Evolutionary conservation across 1,140 invertebrate species (phyloP), one percentile per base, ranked within the genome.

Genomic region (Drosophila nannoptera): DNA sequence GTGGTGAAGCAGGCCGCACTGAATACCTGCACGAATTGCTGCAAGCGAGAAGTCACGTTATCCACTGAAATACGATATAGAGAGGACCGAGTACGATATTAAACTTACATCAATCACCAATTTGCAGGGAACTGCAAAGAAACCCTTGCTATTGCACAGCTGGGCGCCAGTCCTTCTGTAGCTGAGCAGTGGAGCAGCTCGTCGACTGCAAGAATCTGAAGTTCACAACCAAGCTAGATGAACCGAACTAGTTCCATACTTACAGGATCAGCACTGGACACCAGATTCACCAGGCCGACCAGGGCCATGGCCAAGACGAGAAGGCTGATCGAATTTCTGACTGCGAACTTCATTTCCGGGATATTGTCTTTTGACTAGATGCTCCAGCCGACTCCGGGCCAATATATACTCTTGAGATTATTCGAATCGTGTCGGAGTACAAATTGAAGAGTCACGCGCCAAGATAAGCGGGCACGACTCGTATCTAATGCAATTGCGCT

Each of bases 331-430:
- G 43, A 8, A 52, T 35, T 52, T 56, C 6, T 43, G 29, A 7
- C 4, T 7, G 11, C 11, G 5, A 63, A 36, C 14, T 52, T 16
- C 67, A 69, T 1, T 48, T 62, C 4, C 29, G 14, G 8, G 29
- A 12, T 5, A 9, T 43, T 16, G 5, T 45, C 38, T 16, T n/a
- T 6, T 35, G 6, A 29, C 59, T 45, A 58, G 43, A 36, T 8
- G 31, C 4, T 14, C 4, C 14, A 46, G 36, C 36, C 31, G 0
- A 8, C 9, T 8, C 12, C 11, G 7, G 11, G n/a, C 36, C 16
- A 8, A 35, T 67, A 43, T 60, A 67, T 67, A 67, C 22, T 16
- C 32, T 22, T 22, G 22, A 22, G 22, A 22, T 22, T 11, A 36
- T 8, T 52, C 14, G 12, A 38, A 50, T 60, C 55, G 52, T 53